A percentile compares a stretch with the other conserved stretches of the same genome.
phyloP scores from a whole-genome alignment of 1,140 invertebrate species.

The Geopemphigus sp. region DNA sequence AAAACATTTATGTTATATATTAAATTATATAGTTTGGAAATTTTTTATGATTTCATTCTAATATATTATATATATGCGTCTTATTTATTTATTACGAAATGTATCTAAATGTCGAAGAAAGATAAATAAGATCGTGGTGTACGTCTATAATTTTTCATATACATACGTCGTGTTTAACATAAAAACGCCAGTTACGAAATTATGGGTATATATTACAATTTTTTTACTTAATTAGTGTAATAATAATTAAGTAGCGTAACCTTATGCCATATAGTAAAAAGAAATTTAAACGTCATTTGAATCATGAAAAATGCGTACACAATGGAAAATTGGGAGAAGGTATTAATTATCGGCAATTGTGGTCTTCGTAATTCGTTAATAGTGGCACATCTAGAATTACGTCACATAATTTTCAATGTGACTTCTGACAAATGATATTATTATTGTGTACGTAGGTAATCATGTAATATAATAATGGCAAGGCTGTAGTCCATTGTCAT shows the following conservation, averaged over 20 bases:
- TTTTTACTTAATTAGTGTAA: neutral
- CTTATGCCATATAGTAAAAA: neutral
- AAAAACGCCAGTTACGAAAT: neutral
- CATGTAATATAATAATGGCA: slow-evolving; percentile 1
- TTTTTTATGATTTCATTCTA: too few species aligned
- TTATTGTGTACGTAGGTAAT: neutral
- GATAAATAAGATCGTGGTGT: too few species aligned
- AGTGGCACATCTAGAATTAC: slow-evolving; percentile 9
- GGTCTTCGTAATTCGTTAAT: neutral
- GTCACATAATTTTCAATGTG: slow-evolving; percentile 1
- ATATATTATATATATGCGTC: too few species aligned
- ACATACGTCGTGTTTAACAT: neutral
- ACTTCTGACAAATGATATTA: slow-evolving; percentile 11
- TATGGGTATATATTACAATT: neutral
- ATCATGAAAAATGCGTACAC: neutral
- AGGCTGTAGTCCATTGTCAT: neutral
- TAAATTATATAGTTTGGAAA: too few species aligned
- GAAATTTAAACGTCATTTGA: neutral
- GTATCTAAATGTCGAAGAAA: neutral
- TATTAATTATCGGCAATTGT: neutral
- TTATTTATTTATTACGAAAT: neutral
- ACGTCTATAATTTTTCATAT: neutral
- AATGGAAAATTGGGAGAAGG: neutral
- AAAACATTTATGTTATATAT: too few species aligned
- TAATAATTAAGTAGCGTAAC: neutral